phyloP scores from a whole-genome alignment of 2,888 invertebrate species.

The Chaetoderma sp. region DNA sequence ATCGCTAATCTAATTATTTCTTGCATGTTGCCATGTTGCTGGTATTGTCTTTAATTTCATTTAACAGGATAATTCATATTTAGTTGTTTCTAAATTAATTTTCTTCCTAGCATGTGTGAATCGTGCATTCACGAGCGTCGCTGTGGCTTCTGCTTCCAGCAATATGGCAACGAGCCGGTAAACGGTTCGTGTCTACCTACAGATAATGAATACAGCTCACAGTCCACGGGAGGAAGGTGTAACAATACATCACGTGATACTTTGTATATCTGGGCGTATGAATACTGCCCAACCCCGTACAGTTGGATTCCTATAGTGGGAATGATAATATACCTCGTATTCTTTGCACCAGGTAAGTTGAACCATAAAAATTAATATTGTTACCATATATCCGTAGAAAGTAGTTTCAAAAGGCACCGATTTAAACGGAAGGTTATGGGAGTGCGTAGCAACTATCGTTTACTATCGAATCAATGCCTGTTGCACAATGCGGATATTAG shows the following conservation, averaged over 20 bases:
- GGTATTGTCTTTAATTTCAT: no score
- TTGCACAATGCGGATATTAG: no score
- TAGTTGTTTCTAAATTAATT: no score
- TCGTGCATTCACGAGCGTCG: slow-evolving; percentile 61
- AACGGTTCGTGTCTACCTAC: neutral
- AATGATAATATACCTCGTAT: slow-evolving; percentile 70
- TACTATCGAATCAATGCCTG: no score
- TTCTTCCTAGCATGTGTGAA: slow-evolving; percentile 59
- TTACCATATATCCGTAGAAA: no score
- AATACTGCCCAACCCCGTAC: slow-evolving; percentile 70
- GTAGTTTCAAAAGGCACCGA: no score
- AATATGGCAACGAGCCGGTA: neutral
- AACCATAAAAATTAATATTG: no score
- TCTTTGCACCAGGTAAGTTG: slow-evolving; percentile 69
- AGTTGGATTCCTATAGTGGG: slow-evolving; percentile 71
- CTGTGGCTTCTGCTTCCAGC: slow-evolving; percentile 69
- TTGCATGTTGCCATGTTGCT: no score
- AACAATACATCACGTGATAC: neutral
- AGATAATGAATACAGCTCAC: neutral
- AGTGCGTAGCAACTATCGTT: no score
- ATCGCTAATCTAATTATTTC: no score
- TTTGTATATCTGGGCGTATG: slow-evolving; percentile 61
- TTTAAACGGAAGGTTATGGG: no score
- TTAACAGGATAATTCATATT: no score
- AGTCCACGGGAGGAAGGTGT: neutral